These are phyloP conservation scores for Pampus argenteus DNA, from an alignment of 2,797 vertebrate species.

Conservation along the genomic window DNA sequence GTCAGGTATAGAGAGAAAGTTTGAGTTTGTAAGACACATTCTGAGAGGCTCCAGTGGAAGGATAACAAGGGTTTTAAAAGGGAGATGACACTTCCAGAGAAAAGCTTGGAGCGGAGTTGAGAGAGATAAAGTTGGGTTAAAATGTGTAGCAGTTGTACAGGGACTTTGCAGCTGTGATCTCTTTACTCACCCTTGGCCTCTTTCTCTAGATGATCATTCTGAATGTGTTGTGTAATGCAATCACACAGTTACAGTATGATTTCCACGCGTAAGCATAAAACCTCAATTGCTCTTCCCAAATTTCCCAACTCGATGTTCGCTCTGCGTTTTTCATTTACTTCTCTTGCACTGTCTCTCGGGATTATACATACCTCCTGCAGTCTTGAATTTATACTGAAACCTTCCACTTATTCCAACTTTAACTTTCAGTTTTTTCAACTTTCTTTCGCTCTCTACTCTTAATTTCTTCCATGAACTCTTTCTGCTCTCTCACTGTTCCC, in stretches of 20 bases:
- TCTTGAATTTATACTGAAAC: background rate
- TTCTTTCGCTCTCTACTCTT: background rate
- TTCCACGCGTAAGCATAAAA: conserved; percentile 48
- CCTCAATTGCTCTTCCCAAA: conserved; percentile 15
- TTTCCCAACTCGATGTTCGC: conserved; percentile 41
- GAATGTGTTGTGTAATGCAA: conserved; percentile 58
- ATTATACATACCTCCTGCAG: conserved; percentile 19
- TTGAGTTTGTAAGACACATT: too few species aligned
- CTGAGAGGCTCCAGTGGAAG: too few species aligned
- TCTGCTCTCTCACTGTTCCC: background rate
- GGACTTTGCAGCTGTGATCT: conserved; percentile 69
- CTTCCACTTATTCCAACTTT: background rate
- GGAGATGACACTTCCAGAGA: too few species aligned
- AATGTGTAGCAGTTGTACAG: conserved; percentile 40
- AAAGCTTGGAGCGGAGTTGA: background rate
- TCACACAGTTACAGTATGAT: conserved; percentile 40
- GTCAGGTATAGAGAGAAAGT: too few species aligned
- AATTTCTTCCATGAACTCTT: background rate
- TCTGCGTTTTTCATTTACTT: background rate
- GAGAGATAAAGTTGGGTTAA: conserved; percentile 34
- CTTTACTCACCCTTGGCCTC: conserved; percentile 16
- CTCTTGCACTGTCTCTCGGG: background rate
- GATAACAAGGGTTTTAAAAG: too few species aligned
- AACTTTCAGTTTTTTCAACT: background rate
- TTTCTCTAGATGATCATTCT: conserved; percentile 38